phyloP scores from a whole-genome alignment of 2,888 invertebrate genomes.

The Imbricaverruca yamaguchii region DNA sequence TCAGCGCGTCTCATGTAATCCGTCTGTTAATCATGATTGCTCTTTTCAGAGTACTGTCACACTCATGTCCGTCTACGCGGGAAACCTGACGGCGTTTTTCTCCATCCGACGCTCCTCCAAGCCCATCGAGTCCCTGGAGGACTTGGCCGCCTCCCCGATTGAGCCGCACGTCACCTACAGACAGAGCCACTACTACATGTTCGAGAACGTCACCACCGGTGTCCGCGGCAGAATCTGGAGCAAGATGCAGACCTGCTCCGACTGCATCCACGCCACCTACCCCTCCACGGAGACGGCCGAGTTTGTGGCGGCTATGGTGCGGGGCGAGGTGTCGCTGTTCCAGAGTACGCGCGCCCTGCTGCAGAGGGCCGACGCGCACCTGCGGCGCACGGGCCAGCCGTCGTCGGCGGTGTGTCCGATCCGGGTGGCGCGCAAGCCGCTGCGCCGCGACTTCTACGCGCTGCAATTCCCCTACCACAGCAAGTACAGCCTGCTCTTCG shows the following conservation, averaged over 20 bases:
- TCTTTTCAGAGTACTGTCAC: not conserved
- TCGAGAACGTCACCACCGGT: slow-evolving; percentile 7
- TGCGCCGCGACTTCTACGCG: slow-evolving; percentile 7
- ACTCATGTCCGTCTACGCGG: not conserved
- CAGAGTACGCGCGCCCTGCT: not conserved
- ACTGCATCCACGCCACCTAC: not conserved
- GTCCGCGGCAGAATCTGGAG: not conserved
- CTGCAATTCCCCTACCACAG: not conserved
- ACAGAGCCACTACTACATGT: slow-evolving; percentile 14
- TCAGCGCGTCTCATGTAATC: no score
- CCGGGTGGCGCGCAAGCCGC: not conserved
- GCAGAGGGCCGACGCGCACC: not conserved
- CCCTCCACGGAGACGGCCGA: not conserved
- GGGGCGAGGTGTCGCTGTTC: not conserved
- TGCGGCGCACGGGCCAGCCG: not conserved
- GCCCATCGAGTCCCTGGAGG: not conserved
- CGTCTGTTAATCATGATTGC: no score
- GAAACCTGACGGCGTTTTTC: slow-evolving; percentile 9
- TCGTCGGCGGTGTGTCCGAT: not conserved
- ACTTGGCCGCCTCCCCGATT: not conserved
- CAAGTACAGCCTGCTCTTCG: not conserved
- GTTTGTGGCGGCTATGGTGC: not conserved
- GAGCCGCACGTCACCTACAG: slow-evolving; percentile 2
- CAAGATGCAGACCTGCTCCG: not conserved
- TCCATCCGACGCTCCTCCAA: not conserved